These are phyloP conservation scores for Aplodontia rufa DNA, from an alignment of 2,113 vertebrate species.

Conservation along the genomic window DNA sequence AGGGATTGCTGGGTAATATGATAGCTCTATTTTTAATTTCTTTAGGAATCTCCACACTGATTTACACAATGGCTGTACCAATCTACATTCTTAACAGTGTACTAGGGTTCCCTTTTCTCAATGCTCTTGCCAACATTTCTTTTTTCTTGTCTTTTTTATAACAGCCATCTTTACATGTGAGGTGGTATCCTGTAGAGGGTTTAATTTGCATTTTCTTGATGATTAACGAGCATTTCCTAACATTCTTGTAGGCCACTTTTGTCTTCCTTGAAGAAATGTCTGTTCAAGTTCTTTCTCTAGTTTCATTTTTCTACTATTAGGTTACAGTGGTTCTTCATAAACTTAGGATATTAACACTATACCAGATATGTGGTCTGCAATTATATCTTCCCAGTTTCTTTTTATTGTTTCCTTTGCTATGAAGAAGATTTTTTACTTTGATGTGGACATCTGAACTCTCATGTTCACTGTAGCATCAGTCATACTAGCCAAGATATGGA, in stretches of 20 bases:
- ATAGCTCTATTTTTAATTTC: background rate
- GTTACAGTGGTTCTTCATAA: background rate
- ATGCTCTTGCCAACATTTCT: background rate
- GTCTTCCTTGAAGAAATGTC: background rate
- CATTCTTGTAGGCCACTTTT: no score
- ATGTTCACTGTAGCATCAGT: background rate
- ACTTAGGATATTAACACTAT: no score
- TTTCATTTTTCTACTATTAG: background rate
- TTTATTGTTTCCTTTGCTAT: background rate
- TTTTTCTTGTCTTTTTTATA: background rate
- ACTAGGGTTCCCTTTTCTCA: background rate
- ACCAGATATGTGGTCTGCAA: background rate
- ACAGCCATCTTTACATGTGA: no score
- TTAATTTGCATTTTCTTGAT: background rate
- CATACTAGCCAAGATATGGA: background rate
- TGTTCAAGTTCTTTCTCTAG: background rate
- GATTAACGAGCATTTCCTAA: no score
- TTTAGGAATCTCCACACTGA: background rate
- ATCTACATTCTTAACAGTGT: background rate
- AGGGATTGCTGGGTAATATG: background rate
- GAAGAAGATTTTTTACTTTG: background rate
- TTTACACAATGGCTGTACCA: background rate
- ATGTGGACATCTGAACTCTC: background rate
- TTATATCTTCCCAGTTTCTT: background rate
- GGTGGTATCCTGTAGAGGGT: background rate